Evolutionary conservation across 1,140 invertebrate species (phyloP), one percentile per base, ranked within the genome.

Genomic region (Thaumetopoea pityocampa): DNA sequence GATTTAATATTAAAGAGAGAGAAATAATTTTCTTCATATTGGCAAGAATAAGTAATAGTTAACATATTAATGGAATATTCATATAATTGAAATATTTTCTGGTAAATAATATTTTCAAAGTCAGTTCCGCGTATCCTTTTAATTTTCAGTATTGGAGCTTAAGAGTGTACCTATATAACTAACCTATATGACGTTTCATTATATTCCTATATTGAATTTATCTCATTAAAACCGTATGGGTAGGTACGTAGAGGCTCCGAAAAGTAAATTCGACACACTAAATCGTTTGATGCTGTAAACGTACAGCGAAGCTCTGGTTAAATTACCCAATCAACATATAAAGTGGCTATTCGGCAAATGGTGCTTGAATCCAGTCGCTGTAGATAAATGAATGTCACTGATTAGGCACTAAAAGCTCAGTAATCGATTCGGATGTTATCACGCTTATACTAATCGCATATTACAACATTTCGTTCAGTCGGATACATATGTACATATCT

Each of bases 261-360:
- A 44, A 60, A 64, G 49, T 52, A 55, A 52, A 60, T 53, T 52
- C 43, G 36, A 54, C 43, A 42, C 37, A 59, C 50, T 51, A 59
- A 51, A 62, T 53, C 43, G 60, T 52, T 67, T 49, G 40, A 46
- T 50, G 49, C 41, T 42, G n/a, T n/a, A n/a, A n/a, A n/a, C n/a
- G n/a, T n/a, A n/a, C n/a, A 60, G 43, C 38, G 46, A 55, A 59
- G 53, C 49, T 67, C 61, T 59, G 51, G 48, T 61, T 55, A 62
- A 65, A 67, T 64, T 65, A 63, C 57, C 56, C 59, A 70, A 68
- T 68, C 65, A 67, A 63, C 64, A 70, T 66, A 65, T 68, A 68
- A 73, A 64, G 62, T 67, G 57, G 46, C 52, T 58, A 50, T 38
- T 50, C 37, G 48, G 46, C 43, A 53, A 55, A 60, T 45, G 50